A percentile compares a stretch with the other conserved stretches of the same genome.
Evolutionary conservation across 23 tunicate species (phyloP).

Genomic region (Aplidium turbinatum): DNA sequence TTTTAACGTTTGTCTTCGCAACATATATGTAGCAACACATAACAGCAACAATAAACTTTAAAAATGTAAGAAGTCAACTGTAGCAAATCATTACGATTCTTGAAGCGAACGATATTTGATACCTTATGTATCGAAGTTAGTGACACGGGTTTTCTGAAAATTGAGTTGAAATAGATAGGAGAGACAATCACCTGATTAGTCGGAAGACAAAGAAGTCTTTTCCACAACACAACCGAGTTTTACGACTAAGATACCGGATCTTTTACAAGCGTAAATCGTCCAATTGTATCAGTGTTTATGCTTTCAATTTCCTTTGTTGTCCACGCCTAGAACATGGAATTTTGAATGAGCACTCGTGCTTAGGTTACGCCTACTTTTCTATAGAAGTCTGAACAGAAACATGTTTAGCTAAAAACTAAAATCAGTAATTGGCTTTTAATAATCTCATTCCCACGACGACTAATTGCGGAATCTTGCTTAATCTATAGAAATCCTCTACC

Average conservation of each 20-base stretch:
- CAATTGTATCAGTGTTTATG: conserved; percentile 23
- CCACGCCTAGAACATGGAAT: conserved; percentile 22
- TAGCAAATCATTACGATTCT: too few species aligned
- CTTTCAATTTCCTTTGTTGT: conserved; percentile 31
- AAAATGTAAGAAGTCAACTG: too few species aligned
- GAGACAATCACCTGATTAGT: too few species aligned
- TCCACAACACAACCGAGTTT: too few species aligned
- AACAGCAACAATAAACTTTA: too few species aligned
- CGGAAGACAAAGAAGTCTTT: too few species aligned
- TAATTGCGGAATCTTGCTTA: conserved; percentile 20
- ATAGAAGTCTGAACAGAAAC: neutral
- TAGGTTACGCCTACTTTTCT: conserved; percentile 25
- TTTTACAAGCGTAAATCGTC: neutral
- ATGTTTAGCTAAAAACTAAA: neutral
- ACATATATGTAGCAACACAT: too few species aligned
- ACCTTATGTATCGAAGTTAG: neutral
- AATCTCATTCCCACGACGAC: conserved; percentile 20
- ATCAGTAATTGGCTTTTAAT: conserved; percentile 17
- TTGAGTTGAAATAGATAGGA: neutral
- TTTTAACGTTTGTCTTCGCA: too few species aligned
- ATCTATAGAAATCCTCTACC: too few species aligned
- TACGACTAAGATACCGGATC: neutral
- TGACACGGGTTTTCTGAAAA: conserved; percentile 2
- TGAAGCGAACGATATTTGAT: too few species aligned
- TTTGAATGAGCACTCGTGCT: conserved; percentile 10